Percentiles rank a stretch among this genome's conserved stretches.
Evolutionary conservation across 2,113 vertebrate genomes (phyloP).

Genomic region (Trachemys scripta): DNA sequence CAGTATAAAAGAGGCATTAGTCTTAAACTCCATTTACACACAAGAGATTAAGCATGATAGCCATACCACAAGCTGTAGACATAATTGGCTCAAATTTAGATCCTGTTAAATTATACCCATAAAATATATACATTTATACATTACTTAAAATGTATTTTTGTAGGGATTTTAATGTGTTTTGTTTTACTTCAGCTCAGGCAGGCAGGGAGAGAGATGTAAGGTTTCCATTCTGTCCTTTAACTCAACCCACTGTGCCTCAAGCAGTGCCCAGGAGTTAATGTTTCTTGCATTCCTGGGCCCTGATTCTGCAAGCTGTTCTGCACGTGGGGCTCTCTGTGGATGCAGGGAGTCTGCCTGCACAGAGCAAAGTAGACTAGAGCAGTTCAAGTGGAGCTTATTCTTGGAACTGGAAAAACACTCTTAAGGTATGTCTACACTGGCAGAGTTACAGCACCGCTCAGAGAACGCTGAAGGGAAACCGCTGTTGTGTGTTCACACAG

Average conservation of each 20-base stretch:
- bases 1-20: not conserved
- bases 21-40: not conserved
- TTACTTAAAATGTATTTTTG: no score
- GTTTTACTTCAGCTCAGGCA: conserved; percentile 25
- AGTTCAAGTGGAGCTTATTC: not conserved
- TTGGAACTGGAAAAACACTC: not conserved
- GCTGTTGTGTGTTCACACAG: no score
- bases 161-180: not conserved
- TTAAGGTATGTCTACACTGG: not conserved
- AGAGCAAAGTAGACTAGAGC: not conserved
- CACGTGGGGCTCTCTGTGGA: not conserved
- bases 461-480: no score
- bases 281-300: not conserved
- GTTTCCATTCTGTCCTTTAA: conserved; percentile 31
- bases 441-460: no score
- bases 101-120: not conserved
- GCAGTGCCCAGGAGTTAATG: conserved; percentile 26
- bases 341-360: not conserved
- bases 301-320: not conserved
- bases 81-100: conserved; percentile 3
- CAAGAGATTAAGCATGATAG: not conserved
- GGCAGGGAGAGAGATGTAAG: not conserved
- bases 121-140: not conserved
- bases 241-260: not conserved
- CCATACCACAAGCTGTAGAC: not conserved